phyloP scores from a whole-genome alignment of 2,888 invertebrate genomes.

The Emmelina monodactyla region DNA sequence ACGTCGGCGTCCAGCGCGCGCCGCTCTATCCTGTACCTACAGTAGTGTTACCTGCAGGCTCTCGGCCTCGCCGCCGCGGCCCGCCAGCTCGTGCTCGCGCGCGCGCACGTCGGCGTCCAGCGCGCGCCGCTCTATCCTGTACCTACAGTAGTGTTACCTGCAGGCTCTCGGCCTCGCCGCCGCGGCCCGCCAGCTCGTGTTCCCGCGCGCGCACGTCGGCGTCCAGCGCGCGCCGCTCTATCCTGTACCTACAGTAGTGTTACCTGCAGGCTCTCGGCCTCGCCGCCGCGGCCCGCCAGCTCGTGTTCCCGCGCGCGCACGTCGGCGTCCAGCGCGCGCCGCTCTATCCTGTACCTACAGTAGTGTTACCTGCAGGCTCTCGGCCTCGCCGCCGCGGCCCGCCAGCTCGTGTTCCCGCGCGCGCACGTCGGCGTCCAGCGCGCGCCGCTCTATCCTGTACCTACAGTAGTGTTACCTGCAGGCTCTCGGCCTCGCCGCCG shows the following conservation, averaged over 20 bases:
- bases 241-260: conserved; percentile 86
- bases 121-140: conserved; percentile 87
- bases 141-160: no score
- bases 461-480: no score
- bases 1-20: conserved; percentile 91
- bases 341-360: no score
- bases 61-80: conserved; percentile 91
- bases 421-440: conserved; percentile 86
- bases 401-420: conserved; percentile 92
- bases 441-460: no score
- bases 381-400: conserved; percentile 89
- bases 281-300: conserved; percentile 88
- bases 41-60: no score
- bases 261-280: no score
- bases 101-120: conserved; percentile 91
- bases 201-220: conserved; percentile 89
- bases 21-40: conserved; percentile 87
- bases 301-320: conserved; percentile 88
- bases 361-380: conserved; percentile 69
- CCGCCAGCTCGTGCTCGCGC: conserved; percentile 88
- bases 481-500: conserved; percentile 87
- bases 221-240: conserved; percentile 89
- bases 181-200: conserved; percentile 87
- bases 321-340: conserved; percentile 90
- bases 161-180: conserved; percentile 94